phyloP scores from a whole-genome alignment of 2,888 invertebrate species.

The Drosophila monieri region DNA sequence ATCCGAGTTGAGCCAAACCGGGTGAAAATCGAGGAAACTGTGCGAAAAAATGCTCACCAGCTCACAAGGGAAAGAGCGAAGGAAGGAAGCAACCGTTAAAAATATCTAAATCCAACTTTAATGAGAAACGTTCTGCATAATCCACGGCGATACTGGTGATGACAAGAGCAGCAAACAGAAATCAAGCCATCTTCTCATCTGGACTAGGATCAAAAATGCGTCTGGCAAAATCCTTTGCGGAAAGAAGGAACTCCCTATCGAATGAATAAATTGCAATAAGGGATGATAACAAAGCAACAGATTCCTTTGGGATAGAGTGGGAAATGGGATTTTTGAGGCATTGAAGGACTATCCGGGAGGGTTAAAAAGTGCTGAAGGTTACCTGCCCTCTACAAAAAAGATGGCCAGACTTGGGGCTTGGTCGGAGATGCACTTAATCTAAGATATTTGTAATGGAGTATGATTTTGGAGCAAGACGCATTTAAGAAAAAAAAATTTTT shows the following conservation, averaged over 20 bases:
- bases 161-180: constrained; percentile 24
- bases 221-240: constrained; percentile 37
- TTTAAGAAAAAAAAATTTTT: background rate
- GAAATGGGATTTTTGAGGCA: constrained; percentile 22
- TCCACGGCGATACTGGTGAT: constrained; percentile 60
- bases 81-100: constrained; percentile 51
- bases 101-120: constrained; percentile 81
- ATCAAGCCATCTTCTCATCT: constrained; percentile 19
- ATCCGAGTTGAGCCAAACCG: constrained; percentile 9
- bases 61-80: constrained; percentile 11
- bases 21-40: constrained; percentile 46
- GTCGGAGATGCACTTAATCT: constrained; percentile 23
- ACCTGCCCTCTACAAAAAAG: constrained; percentile 37
- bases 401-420: constrained; percentile 19
- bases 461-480: constrained; percentile 8
- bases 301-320: constrained; percentile 13
- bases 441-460: constrained; percentile 13
- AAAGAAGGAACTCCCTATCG: constrained; percentile 25
- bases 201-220: constrained; percentile 26
- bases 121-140: constrained; percentile 83
- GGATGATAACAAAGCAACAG: constrained; percentile 18
- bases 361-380: constrained; percentile 70
- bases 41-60: constrained; percentile 57
- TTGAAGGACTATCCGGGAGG: constrained; percentile 66
- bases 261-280: constrained; percentile 58